These are phyloP conservation scores for Yponomeuta malinellus DNA, from an alignment of 2,888 invertebrate species.

Conservation along the genomic window DNA sequence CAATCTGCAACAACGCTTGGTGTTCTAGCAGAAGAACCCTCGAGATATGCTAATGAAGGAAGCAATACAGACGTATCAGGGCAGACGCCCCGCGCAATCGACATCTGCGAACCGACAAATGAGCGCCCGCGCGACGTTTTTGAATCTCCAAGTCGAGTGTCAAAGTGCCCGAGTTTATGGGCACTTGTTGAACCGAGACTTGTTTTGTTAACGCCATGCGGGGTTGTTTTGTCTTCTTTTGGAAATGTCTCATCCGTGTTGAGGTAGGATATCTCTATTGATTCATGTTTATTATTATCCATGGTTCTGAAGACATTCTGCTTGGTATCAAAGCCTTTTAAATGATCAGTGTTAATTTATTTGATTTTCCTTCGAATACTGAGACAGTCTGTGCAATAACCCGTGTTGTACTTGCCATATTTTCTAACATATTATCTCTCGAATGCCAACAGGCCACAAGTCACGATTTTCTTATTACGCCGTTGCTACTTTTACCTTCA, in stretches of 20 bases:
- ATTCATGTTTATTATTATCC: neutral
- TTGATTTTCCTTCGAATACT: too few relatives aligned
- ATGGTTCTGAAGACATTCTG: too few relatives aligned
- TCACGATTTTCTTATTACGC: neutral
- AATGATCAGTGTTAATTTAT: too few relatives aligned
- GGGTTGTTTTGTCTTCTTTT: neutral
- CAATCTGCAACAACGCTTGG: too few relatives aligned
- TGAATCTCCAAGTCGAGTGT: neutral
- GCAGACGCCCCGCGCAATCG: neutral
- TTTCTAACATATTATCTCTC: neutral
- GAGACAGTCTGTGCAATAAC: neutral
- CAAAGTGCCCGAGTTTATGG: neutral
- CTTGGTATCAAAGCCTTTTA: too few relatives aligned
- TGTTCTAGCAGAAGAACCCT: neutral
- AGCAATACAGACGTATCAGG: neutral
- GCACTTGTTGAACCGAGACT: neutral
- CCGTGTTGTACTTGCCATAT: neutral
- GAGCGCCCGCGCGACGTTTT: neutral
- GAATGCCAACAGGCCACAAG: neutral
- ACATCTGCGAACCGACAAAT: neutral
- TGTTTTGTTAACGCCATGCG: neutral
- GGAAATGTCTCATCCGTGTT: neutral
- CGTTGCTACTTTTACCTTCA: neutral
- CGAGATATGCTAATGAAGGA: conserved; percentile 7
- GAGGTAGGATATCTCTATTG: neutral